These are phyloP conservation scores for Drosophila bocqueti DNA, from an alignment of 1,140 invertebrate genomes.

Conservation along the genomic window DNA sequence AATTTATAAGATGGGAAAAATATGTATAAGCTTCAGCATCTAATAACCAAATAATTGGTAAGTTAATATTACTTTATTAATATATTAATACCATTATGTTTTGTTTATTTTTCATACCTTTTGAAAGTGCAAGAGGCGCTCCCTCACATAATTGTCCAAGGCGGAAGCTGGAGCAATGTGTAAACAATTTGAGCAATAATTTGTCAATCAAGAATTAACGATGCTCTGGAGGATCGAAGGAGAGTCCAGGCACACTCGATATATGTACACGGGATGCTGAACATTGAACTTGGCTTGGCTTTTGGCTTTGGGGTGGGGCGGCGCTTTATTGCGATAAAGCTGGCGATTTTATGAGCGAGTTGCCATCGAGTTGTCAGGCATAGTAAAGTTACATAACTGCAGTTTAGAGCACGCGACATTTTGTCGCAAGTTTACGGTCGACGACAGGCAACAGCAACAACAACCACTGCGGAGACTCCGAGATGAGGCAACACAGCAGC, in stretches of 20 bases:
- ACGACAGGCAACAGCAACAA: constrained; percentile 28
- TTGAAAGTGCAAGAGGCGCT: not conserved
- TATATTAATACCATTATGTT: not conserved
- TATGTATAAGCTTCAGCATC: not conserved
- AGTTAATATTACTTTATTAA: not conserved
- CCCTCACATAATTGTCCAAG: constrained; percentile 13
- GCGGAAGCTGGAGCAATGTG: constrained; percentile 35
- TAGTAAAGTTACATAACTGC: constrained; percentile 82
- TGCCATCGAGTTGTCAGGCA: constrained; percentile 74
- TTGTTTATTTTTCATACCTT: not conserved
- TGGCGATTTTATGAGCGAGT: constrained; percentile 60
- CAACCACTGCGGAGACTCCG: not conserved
- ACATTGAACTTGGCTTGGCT: not conserved
- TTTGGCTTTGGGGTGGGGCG: not conserved
- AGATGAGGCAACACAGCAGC: not conserved
- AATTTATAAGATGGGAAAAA: not conserved
- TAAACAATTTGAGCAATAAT: constrained; percentile 62
- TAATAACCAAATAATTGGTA: not conserved
- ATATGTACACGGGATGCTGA: not conserved
- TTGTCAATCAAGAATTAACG: constrained; percentile 58
- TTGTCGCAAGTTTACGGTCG: constrained; percentile 79
- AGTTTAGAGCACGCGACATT: constrained; percentile 83
- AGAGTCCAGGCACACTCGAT: not conserved
- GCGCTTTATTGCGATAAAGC: constrained; percentile 65
- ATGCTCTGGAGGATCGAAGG: constrained; percentile 5